These are phyloP conservation scores for Euwallacea fornicatus DNA, from an alignment of 1,140 invertebrate genomes.

Conservation along the genomic window DNA sequence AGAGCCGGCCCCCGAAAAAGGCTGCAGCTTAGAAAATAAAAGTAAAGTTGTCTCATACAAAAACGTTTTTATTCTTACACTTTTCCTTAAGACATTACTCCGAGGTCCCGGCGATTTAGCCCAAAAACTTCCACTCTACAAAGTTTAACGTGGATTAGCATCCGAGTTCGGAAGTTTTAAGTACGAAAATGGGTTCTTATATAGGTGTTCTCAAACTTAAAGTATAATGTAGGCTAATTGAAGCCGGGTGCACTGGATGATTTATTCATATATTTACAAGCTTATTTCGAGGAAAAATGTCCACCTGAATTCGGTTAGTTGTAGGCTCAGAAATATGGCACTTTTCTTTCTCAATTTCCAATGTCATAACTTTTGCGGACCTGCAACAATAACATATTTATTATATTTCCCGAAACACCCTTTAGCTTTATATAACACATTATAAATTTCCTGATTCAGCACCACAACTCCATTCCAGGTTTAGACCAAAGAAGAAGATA, in stretches of 20 bases:
- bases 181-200: slow-evolving; percentile 28
- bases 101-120: slow-evolving; percentile 27
- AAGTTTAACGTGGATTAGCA: slow-evolving; percentile 38
- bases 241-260: slow-evolving; percentile 11
- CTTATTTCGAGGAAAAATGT: too few species aligned
- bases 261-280: not conserved
- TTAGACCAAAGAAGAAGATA: too few species aligned
- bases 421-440: too few species aligned
- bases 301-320: too few species aligned
- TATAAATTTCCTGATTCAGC: too few species aligned
- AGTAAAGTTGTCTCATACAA: slow-evolving; percentile 31
- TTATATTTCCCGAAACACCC: too few species aligned
- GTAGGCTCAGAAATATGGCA: too few species aligned
- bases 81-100: slow-evolving; percentile 32
- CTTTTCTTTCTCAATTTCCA: too few species aligned
- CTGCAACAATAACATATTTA: too few species aligned
- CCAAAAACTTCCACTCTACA: slow-evolving; percentile 27
- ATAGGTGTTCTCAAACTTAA: slow-evolving; percentile 15
- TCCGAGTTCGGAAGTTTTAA: slow-evolving; percentile 33
- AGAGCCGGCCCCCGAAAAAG: slow-evolving; percentile 11
- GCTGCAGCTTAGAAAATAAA: slow-evolving; percentile 31
- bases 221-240: slow-evolving; percentile 25
- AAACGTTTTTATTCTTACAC: slow-evolving; percentile 35
- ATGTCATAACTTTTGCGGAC: too few species aligned
- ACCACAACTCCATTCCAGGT: too few species aligned